Evolutionary conservation across 1,140 invertebrate genomes (phyloP).

Genomic region (Mercenaria mercenaria): DNA sequence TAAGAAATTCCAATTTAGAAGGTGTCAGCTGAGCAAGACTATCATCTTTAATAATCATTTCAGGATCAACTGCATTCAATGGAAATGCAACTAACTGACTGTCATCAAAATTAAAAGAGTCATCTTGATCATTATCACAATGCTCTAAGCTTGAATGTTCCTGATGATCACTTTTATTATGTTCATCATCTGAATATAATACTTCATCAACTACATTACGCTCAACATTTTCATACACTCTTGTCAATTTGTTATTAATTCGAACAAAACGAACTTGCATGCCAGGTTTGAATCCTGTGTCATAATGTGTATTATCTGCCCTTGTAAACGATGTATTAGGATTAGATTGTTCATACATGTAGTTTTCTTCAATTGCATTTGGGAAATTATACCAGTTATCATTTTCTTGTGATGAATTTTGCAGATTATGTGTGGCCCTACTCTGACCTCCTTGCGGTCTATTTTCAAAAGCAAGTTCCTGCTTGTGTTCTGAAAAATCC

Average conservation of each 20-base stretch:
- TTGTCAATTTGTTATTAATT: slow-evolving; percentile 22
- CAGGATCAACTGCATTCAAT: slow-evolving; percentile 5
- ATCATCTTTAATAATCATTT: neutral
- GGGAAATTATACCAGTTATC: neutral
- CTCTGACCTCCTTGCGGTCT: neutral
- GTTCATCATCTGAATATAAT: neutral
- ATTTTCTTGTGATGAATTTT: neutral
- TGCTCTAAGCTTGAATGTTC: neutral
- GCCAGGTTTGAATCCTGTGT: neutral
- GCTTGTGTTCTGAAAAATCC: neutral
- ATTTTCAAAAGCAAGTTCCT: neutral
- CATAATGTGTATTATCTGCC: neutral
- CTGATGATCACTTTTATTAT: neutral
- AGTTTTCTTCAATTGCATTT: neutral
- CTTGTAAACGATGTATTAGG: neutral
- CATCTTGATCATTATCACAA: neutral
- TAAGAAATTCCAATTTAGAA: neutral
- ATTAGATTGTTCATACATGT: neutral
- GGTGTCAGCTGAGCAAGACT: neutral
- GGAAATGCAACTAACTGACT: neutral
- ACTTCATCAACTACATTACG: neutral
- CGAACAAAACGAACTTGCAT: slow-evolving; percentile 1
- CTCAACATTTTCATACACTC: slow-evolving; percentile 6
- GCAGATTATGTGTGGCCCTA: neutral
- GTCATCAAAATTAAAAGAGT: neutral